Conservation (phyloP, 2,113 vertebrate genomes). For the Montifringilla adamsi region DNA sequence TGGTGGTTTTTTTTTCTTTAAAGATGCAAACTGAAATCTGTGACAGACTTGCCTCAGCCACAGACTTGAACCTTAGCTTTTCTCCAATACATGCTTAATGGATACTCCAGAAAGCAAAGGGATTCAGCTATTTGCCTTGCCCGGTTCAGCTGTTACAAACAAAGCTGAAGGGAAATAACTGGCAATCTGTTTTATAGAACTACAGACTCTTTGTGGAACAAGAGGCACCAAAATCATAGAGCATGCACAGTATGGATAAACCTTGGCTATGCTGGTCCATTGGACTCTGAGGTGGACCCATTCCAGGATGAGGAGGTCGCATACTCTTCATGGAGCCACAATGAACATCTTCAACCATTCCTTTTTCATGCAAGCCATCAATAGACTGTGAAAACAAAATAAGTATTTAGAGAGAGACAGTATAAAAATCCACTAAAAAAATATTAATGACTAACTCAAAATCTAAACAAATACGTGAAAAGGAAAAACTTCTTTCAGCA, state of each 20-base stretch:
- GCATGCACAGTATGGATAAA: constrained; percentile 46
- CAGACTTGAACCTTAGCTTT: not conserved
- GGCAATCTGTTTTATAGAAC: not conserved
- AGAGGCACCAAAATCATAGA: not conserved
- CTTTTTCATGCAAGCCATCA: constrained; percentile 92
- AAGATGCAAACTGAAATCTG: not conserved
- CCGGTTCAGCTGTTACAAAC: not conserved
- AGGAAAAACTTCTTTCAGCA: not conserved
- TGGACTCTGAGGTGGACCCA: constrained; percentile 97
- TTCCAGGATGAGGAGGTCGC: constrained; percentile 91
- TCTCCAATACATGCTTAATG: not conserved
- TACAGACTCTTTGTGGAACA: not conserved
- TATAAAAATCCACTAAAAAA: not conserved
- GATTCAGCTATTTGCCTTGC: not conserved
- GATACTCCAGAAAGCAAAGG: not conserved
- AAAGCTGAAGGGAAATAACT: not conserved
- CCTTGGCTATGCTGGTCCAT: constrained; percentile 99
- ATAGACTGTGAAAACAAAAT: constrained; percentile 77
- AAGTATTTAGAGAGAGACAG: not conserved
- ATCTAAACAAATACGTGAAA: not conserved
- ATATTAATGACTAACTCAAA: not conserved
- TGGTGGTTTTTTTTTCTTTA: fast-evolving
- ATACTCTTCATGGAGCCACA: constrained; percentile 93
- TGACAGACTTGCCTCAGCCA: not conserved
- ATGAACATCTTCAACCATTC: constrained; percentile 88